Conservation (phyloP, 2,888 invertebrate genomes). For the Tetranychus truncatus region DNA sequence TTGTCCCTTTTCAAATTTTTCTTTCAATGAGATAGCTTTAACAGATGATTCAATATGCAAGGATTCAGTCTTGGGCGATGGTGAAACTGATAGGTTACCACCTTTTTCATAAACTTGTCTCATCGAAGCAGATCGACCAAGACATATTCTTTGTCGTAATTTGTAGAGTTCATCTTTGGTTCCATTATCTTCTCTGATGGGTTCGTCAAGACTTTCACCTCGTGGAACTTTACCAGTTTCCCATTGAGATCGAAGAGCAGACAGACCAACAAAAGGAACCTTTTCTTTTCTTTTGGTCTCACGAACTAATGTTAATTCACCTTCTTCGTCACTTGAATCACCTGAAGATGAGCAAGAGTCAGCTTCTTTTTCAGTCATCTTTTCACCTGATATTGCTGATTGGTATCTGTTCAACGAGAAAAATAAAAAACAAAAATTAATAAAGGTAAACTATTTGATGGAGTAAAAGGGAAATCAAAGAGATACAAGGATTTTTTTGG, state of each 20-base stretch:
- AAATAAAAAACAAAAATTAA: slow-evolving; percentile 1
- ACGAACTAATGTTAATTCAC: slow-evolving; percentile 16
- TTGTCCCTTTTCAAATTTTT: slow-evolving; percentile 43
- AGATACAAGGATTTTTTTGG: too few relatives aligned
- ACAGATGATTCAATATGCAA: slow-evolving; percentile 20
- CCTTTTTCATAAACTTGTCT: slow-evolving; percentile 83
- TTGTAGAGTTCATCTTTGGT: slow-evolving; percentile 66
- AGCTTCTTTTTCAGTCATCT: slow-evolving; percentile 24
- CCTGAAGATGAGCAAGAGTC: slow-evolving; percentile 23
- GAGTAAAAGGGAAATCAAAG: too few relatives aligned
- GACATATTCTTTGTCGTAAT: slow-evolving; percentile 55
- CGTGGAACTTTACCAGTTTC: slow-evolving; percentile 26
- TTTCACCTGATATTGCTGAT: slow-evolving; percentile 27
- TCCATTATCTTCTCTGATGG: slow-evolving; percentile 20
- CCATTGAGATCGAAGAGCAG: slow-evolving; percentile 29
- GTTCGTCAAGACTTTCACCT: slow-evolving; percentile 3
- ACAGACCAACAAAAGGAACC: slow-evolving; percentile 25
- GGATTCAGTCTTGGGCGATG: slow-evolving; percentile 1
- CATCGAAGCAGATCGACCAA: slow-evolving; percentile 34
- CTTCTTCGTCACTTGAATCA: slow-evolving; percentile 25
- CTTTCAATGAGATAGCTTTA: slow-evolving; percentile 27
- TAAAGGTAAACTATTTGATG: too few relatives aligned
- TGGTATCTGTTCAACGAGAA: slow-evolving; percentile 23
- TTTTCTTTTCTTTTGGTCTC: slow-evolving; percentile 26
- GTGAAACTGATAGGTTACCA: slow-evolving; percentile 4